Percentiles rank a stretch among this genome's conserved stretches.
These are phyloP conservation scores for Hypotaenidia philippensis DNA, from an alignment of 2,797 vertebrate genomes.

Conservation along the genomic window DNA sequence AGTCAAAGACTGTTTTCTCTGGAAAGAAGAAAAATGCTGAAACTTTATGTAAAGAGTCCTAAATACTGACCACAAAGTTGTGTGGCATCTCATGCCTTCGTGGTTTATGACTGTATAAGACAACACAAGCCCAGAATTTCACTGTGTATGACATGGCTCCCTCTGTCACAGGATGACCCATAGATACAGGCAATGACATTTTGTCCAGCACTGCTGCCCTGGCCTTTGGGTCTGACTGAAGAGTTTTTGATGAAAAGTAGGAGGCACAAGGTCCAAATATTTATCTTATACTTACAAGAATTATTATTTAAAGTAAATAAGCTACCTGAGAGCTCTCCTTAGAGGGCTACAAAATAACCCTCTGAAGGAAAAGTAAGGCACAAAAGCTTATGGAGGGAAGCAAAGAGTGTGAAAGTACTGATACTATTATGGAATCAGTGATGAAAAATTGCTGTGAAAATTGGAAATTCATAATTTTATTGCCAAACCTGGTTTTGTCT, in stretches of 20 bases:
- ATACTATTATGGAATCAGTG: background rate
- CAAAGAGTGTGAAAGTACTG: background rate
- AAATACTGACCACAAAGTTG: background rate
- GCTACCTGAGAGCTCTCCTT: background rate
- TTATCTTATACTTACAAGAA: constrained; percentile 3
- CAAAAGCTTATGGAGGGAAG: constrained; percentile 18
- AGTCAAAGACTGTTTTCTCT: background rate
- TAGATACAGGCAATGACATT: background rate
- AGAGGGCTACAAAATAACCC: background rate
- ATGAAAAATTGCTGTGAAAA: constrained; percentile 37
- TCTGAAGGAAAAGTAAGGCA: background rate
- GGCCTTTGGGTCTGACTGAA: background rate
- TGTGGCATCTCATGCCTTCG: background rate
- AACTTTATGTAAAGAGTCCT: background rate
- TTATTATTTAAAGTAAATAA: background rate
- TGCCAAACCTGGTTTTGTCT: constrained; percentile 36
- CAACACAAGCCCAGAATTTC: background rate
- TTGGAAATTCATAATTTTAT: constrained; percentile 52
- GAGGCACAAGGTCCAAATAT: background rate
- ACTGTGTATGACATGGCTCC: background rate
- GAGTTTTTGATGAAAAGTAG: constrained; percentile 6
- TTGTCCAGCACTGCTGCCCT: background rate
- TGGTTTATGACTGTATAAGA: background rate
- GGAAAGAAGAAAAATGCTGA: background rate
- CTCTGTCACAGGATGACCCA: background rate